Evolutionary conservation across 2,113 vertebrate species (phyloP).

Genomic region (Argyrosomus japonicus): DNA sequence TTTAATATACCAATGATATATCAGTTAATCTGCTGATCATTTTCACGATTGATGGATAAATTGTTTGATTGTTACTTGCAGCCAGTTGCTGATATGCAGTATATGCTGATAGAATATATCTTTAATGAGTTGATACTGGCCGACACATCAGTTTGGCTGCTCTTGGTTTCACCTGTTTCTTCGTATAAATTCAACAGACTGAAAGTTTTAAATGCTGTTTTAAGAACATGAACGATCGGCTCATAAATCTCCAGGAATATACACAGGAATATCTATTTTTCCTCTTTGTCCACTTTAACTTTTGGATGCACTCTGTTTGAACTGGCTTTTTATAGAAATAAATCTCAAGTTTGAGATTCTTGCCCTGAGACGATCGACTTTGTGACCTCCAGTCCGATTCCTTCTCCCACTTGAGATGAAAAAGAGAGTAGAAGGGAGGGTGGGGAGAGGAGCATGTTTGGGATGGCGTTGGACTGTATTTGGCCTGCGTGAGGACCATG

Average conservation of each 20-base stretch:
- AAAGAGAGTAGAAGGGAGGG: conserved; percentile 30
- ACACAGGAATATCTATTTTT: not conserved
- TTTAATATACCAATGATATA: too few relatives aligned
- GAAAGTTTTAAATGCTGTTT: too few relatives aligned
- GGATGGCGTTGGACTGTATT: conserved; percentile 23
- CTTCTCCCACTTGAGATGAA: conserved; percentile 51
- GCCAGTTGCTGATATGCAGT: not conserved
- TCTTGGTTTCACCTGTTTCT: too few relatives aligned
- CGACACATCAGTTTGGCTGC: too few relatives aligned
- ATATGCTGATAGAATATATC: not conserved
- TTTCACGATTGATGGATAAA: too few relatives aligned
- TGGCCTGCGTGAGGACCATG: conserved; percentile 16
- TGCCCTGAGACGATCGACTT: conserved; percentile 10
- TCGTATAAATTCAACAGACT: too few relatives aligned
- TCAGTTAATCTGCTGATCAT: too few relatives aligned
- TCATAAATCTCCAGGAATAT: not conserved
- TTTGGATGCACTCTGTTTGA: conserved; percentile 30
- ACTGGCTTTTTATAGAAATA: conserved; percentile 5
- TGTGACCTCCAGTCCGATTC: conserved; percentile 38
- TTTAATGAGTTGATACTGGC: not conserved
- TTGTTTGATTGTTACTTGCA: too few relatives aligned
- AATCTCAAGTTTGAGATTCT: not conserved
- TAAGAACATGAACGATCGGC: not conserved
- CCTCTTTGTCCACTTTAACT: not conserved
- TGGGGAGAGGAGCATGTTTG: conserved; percentile 29